Evolutionary conservation across 2,797 vertebrate genomes (phyloP).

Genomic region (Enteromius radiatus): DNA sequence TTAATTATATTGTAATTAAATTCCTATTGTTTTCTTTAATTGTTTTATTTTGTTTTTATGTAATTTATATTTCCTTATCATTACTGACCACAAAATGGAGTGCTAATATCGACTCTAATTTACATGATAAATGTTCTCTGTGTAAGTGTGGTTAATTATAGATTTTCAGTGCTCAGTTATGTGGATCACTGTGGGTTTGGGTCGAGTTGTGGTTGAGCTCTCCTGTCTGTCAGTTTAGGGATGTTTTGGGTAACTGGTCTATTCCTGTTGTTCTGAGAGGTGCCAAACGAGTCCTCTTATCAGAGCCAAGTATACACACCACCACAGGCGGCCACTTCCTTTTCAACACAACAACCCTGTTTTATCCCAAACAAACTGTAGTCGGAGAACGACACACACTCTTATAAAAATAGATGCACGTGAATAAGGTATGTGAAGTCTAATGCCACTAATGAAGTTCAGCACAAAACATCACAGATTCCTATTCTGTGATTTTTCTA

Average conservation of each 20-base stretch:
- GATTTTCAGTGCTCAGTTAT: neutral
- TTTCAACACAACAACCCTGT: constrained; percentile 55
- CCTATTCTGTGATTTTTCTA: neutral
- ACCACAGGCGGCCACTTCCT: constrained; percentile 78
- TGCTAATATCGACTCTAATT: neutral
- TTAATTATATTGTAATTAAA: neutral
- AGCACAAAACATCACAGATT: neutral
- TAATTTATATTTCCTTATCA: neutral
- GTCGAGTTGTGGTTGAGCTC: constrained; percentile 19
- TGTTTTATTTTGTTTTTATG: neutral
- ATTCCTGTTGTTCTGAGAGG: constrained; percentile 83
- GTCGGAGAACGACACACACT: constrained; percentile 40
- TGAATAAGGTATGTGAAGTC: neutral
- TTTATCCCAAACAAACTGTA: constrained; percentile 56
- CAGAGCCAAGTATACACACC: constrained; percentile 82
- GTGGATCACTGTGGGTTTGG: neutral
- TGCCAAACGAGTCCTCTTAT: constrained; percentile 84
- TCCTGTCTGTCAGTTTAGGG: constrained; percentile 56
- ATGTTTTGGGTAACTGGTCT: constrained; percentile 79
- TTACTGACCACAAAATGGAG: neutral
- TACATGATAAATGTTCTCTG: neutral
- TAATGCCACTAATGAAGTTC: neutral
- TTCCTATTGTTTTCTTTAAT: neutral
- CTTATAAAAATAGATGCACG: neutral
- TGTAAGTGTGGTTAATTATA: neutral